Percentiles rank a stretch among this genome's conserved stretches.
These are phyloP conservation scores for Chaetogeoica ovagalla DNA, from an alignment of 2,888 invertebrate genomes.

Conservation along the genomic window DNA sequence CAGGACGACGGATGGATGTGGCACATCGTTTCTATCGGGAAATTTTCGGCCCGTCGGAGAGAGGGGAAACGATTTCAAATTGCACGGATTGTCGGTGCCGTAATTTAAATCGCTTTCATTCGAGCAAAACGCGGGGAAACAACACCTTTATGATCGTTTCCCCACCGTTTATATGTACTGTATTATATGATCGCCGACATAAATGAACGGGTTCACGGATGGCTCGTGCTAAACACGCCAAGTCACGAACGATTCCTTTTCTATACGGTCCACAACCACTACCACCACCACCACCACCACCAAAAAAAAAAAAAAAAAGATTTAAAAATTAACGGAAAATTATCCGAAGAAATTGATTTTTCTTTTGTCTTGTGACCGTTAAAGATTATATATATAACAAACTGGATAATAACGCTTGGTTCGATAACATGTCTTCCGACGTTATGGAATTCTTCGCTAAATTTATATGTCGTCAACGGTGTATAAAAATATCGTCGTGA, in stretches of 20 bases:
- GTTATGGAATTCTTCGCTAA: too few species aligned
- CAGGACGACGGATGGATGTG: not conserved
- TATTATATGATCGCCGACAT: not conserved
- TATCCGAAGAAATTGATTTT: not conserved
- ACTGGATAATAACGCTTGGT: too few species aligned
- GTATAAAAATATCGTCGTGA: too few species aligned
- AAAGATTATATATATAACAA: too few species aligned
- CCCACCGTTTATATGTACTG: not conserved
- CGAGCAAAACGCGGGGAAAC: constrained; percentile 15
- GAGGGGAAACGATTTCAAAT: not conserved
- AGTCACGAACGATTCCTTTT: constrained; percentile 31
- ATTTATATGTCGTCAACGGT: too few species aligned
- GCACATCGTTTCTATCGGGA: constrained; percentile 21
- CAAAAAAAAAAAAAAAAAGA: not conserved
- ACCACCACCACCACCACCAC: too few species aligned
- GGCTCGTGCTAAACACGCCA: not conserved
- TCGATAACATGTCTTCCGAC: too few species aligned
- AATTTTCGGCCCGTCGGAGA: not conserved
- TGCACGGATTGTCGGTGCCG: not conserved
- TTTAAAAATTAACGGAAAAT: not conserved
- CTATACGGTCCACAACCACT: not conserved
- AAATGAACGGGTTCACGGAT: constrained; percentile 32
- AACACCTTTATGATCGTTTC: constrained; percentile 29
- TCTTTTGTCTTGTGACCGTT: not conserved
- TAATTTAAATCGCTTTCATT: constrained; percentile 48